These are phyloP conservation scores for Orientallactaga sibirica DNA, from an alignment of 2,797 vertebrate species.

Conservation along the genomic window DNA sequence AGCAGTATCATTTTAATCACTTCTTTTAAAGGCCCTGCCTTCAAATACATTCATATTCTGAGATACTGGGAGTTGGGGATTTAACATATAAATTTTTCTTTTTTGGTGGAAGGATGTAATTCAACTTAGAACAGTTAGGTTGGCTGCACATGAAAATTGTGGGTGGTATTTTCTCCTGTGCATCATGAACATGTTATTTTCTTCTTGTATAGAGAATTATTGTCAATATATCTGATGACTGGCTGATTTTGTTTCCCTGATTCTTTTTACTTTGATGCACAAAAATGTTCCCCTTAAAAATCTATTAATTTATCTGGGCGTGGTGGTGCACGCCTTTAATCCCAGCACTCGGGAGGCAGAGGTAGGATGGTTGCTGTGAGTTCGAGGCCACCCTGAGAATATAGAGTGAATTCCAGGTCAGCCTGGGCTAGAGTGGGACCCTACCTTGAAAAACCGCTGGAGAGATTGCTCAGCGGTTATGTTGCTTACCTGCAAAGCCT, in stretches of 20 bases:
- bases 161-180: background rate
- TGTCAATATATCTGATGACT: slow-evolving; percentile 24
- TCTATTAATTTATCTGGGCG: no score
- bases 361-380: no score
- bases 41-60: background rate
- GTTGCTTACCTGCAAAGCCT: no score
- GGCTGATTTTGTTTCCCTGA: slow-evolving; percentile 43
- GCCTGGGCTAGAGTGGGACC: no score
- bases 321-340: no score
- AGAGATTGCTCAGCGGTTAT: no score
- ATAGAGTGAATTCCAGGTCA: no score
- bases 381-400: no score
- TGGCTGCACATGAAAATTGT: slow-evolving; percentile 40
- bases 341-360: no score
- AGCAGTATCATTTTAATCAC: slow-evolving; percentile 2
- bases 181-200: slow-evolving; percentile 40
- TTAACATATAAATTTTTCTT: slow-evolving; percentile 13
- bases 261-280: background rate
- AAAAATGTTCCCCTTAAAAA: background rate
- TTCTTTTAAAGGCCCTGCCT: background rate
- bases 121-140: background rate
- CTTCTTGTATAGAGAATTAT: background rate
- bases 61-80: background rate
- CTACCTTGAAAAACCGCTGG: no score
- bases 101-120: background rate